Percentiles rank a stretch among this genome's conserved stretches.
phyloP scores from a whole-genome alignment of 2,888 invertebrate genomes.

The Isoperla grammatica region DNA sequence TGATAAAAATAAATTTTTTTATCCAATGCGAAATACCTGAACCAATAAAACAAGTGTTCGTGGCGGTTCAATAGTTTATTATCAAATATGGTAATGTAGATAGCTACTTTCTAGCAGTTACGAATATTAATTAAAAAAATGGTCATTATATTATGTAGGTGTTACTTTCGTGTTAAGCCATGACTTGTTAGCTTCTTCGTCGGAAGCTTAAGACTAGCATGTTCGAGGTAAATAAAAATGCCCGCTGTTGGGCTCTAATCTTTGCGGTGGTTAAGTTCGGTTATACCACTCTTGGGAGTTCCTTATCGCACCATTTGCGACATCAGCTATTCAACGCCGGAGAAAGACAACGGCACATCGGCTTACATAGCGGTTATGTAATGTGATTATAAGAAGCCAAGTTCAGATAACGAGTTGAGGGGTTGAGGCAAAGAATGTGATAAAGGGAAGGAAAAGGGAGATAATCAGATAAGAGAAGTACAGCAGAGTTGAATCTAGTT shows the following conservation, averaged over 20 bases:
- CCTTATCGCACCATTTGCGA: background rate
- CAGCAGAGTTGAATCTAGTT: conserved; percentile 2
- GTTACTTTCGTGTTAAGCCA: no score
- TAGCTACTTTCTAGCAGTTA: no score
- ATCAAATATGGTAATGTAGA: no score
- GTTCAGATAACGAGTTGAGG: background rate
- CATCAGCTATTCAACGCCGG: background rate
- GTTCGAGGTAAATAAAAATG: conserved; percentile 17
- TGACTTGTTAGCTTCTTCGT: no score
- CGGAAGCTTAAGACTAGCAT: background rate
- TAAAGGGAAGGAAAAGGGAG: conserved; percentile 4
- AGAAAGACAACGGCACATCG: background rate
- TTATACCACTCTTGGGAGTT: background rate
- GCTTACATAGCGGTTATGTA: background rate
- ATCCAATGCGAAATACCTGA: no score
- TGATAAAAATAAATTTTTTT: no score
- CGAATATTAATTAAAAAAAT: no score
- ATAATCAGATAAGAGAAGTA: conserved; percentile 1
- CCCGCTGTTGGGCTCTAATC: conserved; percentile 13
- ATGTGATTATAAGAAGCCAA: conserved; percentile 1
- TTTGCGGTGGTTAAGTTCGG: conserved; percentile 4
- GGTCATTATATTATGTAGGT: no score
- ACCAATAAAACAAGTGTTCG: no score
- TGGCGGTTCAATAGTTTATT: no score
- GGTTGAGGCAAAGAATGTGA: background rate